phyloP scores from a whole-genome alignment of 2,797 vertebrate species.

The Paedocypris micromegethes region DNA sequence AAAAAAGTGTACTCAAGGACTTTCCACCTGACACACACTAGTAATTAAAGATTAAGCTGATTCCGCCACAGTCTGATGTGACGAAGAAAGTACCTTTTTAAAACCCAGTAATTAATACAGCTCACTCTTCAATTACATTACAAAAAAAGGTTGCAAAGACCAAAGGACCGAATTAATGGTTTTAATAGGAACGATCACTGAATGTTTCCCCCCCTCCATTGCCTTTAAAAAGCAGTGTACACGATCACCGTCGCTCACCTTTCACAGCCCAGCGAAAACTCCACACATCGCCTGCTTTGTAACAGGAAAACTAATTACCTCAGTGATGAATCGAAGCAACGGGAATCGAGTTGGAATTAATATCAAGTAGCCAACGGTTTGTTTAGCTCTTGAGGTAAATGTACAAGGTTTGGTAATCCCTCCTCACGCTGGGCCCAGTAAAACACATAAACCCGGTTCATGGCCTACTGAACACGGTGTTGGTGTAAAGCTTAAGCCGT shows the following conservation, averaged over 20 bases:
- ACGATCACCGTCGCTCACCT: constrained; percentile 27
- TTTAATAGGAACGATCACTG: constrained; percentile 6
- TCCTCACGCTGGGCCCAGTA: constrained; percentile 60
- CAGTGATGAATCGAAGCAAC: not conserved
- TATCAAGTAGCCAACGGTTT: constrained; percentile 19
- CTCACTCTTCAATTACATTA: constrained; percentile 47
- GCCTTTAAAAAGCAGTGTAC: constrained; percentile 6
- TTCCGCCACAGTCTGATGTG: constrained; percentile 56
- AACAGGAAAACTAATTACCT: constrained; percentile 23
- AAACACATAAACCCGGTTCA: constrained; percentile 67
- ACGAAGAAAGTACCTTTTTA: constrained; percentile 58
- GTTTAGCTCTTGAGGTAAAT: constrained; percentile 56
- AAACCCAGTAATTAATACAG: constrained; percentile 58
- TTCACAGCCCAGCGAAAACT: constrained; percentile 26
- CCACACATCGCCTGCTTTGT: constrained; percentile 12
- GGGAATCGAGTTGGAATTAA: too few relatives aligned
- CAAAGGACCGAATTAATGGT: constrained; percentile 20
- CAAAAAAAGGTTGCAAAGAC: constrained; percentile 27
- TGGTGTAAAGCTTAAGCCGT: constrained; percentile 67
- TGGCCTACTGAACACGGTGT: constrained; percentile 60
- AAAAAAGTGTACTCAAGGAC: too few relatives aligned
- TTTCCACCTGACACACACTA: constrained; percentile 15
- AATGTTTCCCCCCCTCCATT: not conserved
- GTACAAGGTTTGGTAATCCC: constrained; percentile 67
- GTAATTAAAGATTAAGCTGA: constrained; percentile 67